These are phyloP conservation scores for Drosophila anomelani DNA, from an alignment of 2,888 invertebrate species.

Conservation along the genomic window DNA sequence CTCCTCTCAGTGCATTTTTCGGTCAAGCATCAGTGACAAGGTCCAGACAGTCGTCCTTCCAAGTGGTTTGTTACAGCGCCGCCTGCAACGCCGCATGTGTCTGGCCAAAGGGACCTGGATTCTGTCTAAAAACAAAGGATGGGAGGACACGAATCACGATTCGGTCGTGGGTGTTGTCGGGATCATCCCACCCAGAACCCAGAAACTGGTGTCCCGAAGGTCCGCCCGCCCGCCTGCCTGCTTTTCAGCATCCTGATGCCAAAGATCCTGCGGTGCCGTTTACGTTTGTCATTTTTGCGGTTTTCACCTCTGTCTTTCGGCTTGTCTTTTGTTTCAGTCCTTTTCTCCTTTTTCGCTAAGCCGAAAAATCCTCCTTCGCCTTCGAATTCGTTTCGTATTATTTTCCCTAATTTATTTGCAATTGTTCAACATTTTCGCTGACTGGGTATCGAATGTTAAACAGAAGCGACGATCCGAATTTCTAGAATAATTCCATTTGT, in stretches of 20 bases:
- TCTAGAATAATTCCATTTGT: slow-evolving; percentile 9
- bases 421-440: slow-evolving; percentile 46
- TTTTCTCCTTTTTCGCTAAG: slow-evolving; percentile 18
- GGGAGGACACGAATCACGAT: slow-evolving; percentile 48
- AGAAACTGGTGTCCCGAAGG: slow-evolving; percentile 34
- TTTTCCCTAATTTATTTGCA: slow-evolving; percentile 56
- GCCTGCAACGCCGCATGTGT: slow-evolving; percentile 75
- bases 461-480: slow-evolving; percentile 26
- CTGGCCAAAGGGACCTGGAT: slow-evolving; percentile 14
- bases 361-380: slow-evolving; percentile 21
- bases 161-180: slow-evolving; percentile 69
- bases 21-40: slow-evolving; percentile 67
- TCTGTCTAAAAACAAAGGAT: slow-evolving; percentile 33
- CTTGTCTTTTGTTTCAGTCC: slow-evolving; percentile 45
- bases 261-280: slow-evolving; percentile 59
- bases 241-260: slow-evolving; percentile 10
- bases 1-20: slow-evolving; percentile 1
- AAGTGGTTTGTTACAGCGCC: slow-evolving; percentile 61
- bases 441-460: slow-evolving; percentile 11
- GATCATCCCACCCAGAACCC: slow-evolving; percentile 60
- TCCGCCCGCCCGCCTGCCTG: slow-evolving; percentile 21
- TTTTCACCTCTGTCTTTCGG: slow-evolving; percentile 45
- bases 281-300: slow-evolving; percentile 73
- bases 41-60: slow-evolving; percentile 49
- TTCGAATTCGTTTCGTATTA: slow-evolving; percentile 60